These are phyloP conservation scores for Scaptomyza reducta DNA, from an alignment of 2,888 invertebrate species.

Conservation along the genomic window DNA sequence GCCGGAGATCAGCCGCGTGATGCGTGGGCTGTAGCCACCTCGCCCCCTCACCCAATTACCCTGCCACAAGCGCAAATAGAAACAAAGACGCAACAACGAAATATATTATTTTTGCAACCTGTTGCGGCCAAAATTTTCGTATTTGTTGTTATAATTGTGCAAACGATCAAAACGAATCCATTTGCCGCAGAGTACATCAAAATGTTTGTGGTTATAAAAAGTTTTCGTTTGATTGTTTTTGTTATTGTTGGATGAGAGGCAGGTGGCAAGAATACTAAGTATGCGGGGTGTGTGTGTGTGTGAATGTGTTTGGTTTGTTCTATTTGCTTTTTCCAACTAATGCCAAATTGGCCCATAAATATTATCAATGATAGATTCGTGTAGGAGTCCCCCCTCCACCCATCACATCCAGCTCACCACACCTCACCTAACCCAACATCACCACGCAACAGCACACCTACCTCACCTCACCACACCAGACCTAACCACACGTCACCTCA, in stretches of 20 bases:
- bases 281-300: neutral
- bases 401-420: conserved; percentile 32
- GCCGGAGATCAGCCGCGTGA: conserved; percentile 63
- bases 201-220: conserved; percentile 52
- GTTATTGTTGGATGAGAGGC: conserved; percentile 1
- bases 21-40: conserved; percentile 14
- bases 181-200: conserved; percentile 59
- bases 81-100: neutral
- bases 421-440: too few relatives aligned
- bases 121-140: conserved; percentile 56
- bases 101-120: conserved; percentile 61
- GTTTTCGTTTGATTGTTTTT: too few relatives aligned
- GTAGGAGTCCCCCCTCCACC: conserved; percentile 41
- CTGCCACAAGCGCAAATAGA: neutral
- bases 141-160: conserved; percentile 25
- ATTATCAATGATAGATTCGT: conserved; percentile 51
- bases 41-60: neutral
- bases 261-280: conserved; percentile 23
- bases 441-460: too few relatives aligned
- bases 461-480: conserved; percentile 11
- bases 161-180: conserved; percentile 41
- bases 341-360: conserved; percentile 33
- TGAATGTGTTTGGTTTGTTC: neutral
- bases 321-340: conserved; percentile 16
- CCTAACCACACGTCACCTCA: conserved; percentile 15